These are phyloP conservation scores for Nomada flava DNA, from an alignment of 2,888 invertebrate genomes.

Conservation along the genomic window DNA sequence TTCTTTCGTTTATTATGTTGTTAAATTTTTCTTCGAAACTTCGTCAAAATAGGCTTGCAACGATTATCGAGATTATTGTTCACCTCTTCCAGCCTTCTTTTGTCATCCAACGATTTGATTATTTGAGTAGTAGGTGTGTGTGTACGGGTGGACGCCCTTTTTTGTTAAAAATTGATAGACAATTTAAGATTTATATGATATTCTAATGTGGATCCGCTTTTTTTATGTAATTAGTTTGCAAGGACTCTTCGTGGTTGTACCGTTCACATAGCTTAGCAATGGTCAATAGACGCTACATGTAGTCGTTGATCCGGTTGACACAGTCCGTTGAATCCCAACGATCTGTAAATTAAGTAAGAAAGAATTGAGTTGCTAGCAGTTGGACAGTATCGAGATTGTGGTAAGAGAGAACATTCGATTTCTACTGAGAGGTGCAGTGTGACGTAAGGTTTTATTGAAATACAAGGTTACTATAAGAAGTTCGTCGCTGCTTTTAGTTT, in stretches of 20 bases:
- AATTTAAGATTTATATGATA: not conserved
- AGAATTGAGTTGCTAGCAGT: conserved; percentile 19
- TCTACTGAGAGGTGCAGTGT: not conserved
- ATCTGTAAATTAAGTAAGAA: conserved; percentile 74
- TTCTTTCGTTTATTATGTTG: not conserved
- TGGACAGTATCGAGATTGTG: conserved; percentile 1
- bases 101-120: not conserved
- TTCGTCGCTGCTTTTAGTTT: too few species aligned
- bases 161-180: not conserved
- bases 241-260: conserved; percentile 11
- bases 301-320: conserved; percentile 73
- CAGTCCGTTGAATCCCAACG: conserved; percentile 69
- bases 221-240: not conserved
- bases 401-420: conserved; percentile 3
- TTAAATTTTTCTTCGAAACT: not conserved
- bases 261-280: conserved; percentile 52
- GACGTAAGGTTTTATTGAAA: conserved; percentile 2
- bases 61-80: not conserved
- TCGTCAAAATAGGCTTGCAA: not conserved
- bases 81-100: not conserved
- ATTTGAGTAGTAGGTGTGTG: not conserved
- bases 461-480: too few species aligned
- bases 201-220: not conserved
- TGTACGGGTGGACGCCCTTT: not conserved
- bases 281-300: conserved; percentile 68